phyloP scores from a whole-genome alignment of 2,113 vertebrate species.

The Sinocyclocheilus anophthalmus region DNA sequence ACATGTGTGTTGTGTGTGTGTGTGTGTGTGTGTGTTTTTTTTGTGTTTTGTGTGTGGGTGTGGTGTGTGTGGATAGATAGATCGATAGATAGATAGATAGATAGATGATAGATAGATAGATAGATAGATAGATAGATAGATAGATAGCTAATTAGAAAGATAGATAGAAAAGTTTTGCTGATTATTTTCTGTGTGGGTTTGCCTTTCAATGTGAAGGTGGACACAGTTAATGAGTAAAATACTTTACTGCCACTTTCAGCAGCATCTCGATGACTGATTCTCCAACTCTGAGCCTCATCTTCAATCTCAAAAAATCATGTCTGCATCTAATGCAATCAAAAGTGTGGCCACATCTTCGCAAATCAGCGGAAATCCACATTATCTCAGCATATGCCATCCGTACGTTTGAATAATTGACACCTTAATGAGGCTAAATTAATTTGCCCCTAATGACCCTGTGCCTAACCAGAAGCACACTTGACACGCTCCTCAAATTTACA shows the following conservation, averaged over 20 bases:
- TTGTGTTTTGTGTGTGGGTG: too few relatives aligned
- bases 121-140: too few relatives aligned
- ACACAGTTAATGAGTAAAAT: slow-evolving; percentile 11
- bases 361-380: neutral
- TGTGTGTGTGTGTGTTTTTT: too few relatives aligned
- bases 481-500: slow-evolving; percentile 31
- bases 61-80: too few relatives aligned
- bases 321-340: slow-evolving; percentile 24
- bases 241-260: neutral
- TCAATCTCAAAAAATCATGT: neutral
- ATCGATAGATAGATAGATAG: too few relatives aligned
- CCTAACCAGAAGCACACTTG: slow-evolving; percentile 48
- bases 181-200: neutral
- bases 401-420: slow-evolving; percentile 41
- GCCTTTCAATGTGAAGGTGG: neutral
- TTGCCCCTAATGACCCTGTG: slow-evolving; percentile 36
- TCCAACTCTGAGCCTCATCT: slow-evolving; percentile 11
- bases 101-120: too few relatives aligned
- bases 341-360: slow-evolving; percentile 13
- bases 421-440: slow-evolving; percentile 44
- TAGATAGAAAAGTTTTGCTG: neutral
- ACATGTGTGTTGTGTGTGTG: too few relatives aligned
- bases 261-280: neutral
- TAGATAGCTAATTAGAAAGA: too few relatives aligned
- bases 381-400: slow-evolving; percentile 3